Conservation (phyloP, 1,140 invertebrate species). For the Lasioglossum albipes region DNA sequence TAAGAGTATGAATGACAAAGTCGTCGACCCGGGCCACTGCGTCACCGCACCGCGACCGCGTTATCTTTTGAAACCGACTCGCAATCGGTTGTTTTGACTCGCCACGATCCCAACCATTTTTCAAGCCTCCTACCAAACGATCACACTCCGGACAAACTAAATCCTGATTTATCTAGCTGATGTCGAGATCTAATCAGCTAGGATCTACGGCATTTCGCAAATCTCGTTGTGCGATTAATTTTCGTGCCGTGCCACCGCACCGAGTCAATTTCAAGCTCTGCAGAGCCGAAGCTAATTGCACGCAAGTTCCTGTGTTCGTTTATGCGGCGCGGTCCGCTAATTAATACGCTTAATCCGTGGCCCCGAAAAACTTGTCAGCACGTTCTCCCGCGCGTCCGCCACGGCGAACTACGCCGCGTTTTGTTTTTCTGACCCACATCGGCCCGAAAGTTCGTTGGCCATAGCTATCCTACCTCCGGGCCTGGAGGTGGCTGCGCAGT, state of each 20-base stretch:
- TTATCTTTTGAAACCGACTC: slow-evolving; percentile 31
- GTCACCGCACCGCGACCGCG: slow-evolving; percentile 16
- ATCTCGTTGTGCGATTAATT: no score
- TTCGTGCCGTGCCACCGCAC: no score
- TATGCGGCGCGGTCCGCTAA: background rate
- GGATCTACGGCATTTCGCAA: no score
- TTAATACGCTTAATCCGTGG: background rate
- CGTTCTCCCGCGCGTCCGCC: background rate
- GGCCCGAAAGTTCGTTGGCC: slow-evolving; percentile 73
- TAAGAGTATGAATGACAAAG: slow-evolving; percentile 52
- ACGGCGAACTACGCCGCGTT: background rate
- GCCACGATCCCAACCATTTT: no score
- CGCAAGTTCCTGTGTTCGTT: background rate
- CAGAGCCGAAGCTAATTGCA: background rate
- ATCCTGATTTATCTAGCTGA: no score
- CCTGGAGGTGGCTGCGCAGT: slow-evolving; percentile 31
- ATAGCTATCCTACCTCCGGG: background rate
- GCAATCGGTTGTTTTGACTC: slow-evolving; percentile 24
- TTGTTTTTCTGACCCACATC: slow-evolving; percentile 77
- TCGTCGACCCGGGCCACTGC: slow-evolving; percentile 50
- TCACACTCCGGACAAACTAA: no score
- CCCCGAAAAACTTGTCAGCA: background rate
- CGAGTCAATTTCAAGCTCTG: background rate
- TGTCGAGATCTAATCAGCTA: no score
- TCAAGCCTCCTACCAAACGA: no score